A percentile compares a stretch with the other conserved stretches of the same genome.
phyloP scores from a whole-genome alignment of 37 sponge, comb jelly and placozoan genomes.

The Halichondria panicea region DNA sequence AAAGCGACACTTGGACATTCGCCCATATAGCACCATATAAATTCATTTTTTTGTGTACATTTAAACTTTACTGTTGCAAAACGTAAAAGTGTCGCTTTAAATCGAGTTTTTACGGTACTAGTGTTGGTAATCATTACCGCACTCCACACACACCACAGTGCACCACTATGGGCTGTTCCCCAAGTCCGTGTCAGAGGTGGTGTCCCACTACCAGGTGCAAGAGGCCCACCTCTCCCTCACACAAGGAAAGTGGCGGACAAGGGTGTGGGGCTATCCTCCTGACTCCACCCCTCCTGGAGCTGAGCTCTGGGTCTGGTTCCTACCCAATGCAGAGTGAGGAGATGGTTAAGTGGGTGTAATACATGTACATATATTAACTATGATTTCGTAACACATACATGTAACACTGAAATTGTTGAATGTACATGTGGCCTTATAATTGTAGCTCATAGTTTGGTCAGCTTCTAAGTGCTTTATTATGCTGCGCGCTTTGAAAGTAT shows the following conservation, averaged over 20 bases:
- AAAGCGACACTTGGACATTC: too few relatives aligned
- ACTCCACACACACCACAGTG: constrained; percentile 43
- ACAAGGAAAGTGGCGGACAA: constrained; percentile 88
- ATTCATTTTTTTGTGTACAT: too few relatives aligned
- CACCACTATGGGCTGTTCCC: constrained; percentile 93
- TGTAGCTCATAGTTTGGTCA: too few relatives aligned
- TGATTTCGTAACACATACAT: background rate
- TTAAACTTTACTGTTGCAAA: too few relatives aligned
- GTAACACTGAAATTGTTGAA: background rate
- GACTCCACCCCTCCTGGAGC: constrained; percentile 87
- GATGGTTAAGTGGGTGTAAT: background rate
- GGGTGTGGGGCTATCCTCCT: constrained; percentile 88
- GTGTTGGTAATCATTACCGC: too few relatives aligned
- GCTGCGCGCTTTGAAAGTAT: background rate
- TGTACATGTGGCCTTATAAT: background rate
- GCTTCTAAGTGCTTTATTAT: too few relatives aligned
- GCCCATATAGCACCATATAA: too few relatives aligned
- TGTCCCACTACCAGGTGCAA: constrained; percentile 79
- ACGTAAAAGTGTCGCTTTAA: too few relatives aligned
- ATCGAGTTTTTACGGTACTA: too few relatives aligned
- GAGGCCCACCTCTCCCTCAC: constrained; percentile 95
- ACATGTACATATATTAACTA: background rate
- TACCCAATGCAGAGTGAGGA: constrained; percentile 54
- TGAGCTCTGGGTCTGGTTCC: constrained; percentile 93
- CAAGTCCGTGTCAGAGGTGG: constrained; percentile 84